These are phyloP conservation scores for Nothoprocta pentlandii DNA, from an alignment of 2,113 vertebrate species.

Conservation along the genomic window DNA sequence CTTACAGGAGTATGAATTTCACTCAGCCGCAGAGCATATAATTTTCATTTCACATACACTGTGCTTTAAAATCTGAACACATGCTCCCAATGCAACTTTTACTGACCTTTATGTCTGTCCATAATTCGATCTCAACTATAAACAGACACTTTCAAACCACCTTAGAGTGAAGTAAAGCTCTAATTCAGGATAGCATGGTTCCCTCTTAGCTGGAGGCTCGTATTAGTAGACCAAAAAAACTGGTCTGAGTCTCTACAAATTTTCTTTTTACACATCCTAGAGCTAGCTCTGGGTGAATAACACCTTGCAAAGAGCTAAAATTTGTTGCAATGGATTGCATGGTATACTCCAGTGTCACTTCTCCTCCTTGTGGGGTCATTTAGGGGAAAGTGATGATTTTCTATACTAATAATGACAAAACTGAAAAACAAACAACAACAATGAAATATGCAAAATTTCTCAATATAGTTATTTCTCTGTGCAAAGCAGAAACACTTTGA, in stretches of 20 bases:
- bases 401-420: neutral
- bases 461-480: neutral
- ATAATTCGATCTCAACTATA: neutral
- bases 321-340: neutral
- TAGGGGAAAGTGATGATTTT: neutral
- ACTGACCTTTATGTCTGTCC: neutral
- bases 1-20: neutral
- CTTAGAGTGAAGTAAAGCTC: neutral
- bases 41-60: neutral
- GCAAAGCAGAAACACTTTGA: neutral
- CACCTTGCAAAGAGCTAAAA: neutral
- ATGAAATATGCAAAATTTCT: too few species aligned
- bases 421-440: neutral
- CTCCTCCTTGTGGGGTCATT: neutral
- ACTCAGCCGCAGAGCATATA: neutral
- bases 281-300: neutral
- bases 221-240: neutral
- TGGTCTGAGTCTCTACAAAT: neutral
- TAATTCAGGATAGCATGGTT: neutral
- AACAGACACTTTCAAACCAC: neutral
- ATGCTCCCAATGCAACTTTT: neutral
- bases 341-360: neutral
- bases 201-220: neutral
- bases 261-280: neutral
- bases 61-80: neutral